Evolutionary conservation across 1,140 invertebrate species (phyloP).

Genomic region (Anagrus nilaparvatae): DNA sequence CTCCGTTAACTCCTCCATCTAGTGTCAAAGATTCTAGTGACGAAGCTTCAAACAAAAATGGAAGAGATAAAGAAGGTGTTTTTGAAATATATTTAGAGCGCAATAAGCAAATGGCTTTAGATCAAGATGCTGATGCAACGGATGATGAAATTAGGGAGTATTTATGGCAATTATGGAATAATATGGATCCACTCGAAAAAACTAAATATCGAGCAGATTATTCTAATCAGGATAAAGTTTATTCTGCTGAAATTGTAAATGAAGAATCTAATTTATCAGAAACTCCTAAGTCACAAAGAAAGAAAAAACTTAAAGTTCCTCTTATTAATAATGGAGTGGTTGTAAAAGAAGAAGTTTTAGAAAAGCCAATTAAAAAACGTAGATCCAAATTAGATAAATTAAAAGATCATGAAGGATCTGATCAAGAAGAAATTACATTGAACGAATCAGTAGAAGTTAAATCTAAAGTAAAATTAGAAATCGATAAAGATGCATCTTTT

Average conservation of each 20-base stretch:
- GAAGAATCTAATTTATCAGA: neutral
- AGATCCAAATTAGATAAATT: slow-evolving; percentile 7
- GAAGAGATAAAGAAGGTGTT: slow-evolving; percentile 24
- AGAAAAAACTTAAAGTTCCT: neutral
- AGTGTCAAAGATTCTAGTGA: slow-evolving; percentile 29
- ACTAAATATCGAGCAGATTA: slow-evolving; percentile 25
- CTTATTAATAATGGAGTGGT: neutral
- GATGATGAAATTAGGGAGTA: slow-evolving; percentile 42
- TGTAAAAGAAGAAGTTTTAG: neutral
- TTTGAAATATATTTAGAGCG: slow-evolving; percentile 45
- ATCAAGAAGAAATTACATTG: slow-evolving; percentile 14
- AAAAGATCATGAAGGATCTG: slow-evolving; percentile 8
- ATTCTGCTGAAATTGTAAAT: slow-evolving; percentile 5
- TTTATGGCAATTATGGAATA: slow-evolving; percentile 44
- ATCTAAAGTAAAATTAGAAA: slow-evolving; percentile 18
- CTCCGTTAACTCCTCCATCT: slow-evolving; percentile 26
- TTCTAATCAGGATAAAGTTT: slow-evolving; percentile 7
- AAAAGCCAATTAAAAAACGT: slow-evolving; percentile 3
- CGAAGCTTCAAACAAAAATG: slow-evolving; percentile 18
- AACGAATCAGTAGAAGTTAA: slow-evolving; percentile 18
- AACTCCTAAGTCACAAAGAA: neutral
- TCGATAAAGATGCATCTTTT: slow-evolving; percentile 8
- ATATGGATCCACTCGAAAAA: slow-evolving; percentile 31
- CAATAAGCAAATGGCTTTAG: slow-evolving; percentile 40
- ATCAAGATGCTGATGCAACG: slow-evolving; percentile 42